phyloP scores from a whole-genome alignment of 92 coral and sea anemone species.

The Siderastrea radians region DNA sequence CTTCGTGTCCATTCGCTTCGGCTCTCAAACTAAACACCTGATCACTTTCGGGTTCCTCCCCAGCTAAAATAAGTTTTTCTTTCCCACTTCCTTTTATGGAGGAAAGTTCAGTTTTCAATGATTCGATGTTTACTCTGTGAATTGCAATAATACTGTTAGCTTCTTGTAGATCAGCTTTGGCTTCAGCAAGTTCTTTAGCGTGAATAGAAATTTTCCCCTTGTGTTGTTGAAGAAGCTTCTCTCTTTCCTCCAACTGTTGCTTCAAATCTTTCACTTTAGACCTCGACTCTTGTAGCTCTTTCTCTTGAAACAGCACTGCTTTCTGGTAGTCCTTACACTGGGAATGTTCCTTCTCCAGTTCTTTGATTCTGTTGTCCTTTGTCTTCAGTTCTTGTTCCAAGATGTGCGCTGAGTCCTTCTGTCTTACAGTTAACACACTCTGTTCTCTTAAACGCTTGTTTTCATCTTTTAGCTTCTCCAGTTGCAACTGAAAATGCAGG shows the following conservation, averaged over 20 bases:
- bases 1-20: conserved; percentile 69
- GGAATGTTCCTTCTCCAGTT: conserved; percentile 77
- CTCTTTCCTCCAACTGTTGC: conserved; percentile 89
- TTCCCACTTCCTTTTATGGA: conserved; percentile 65
- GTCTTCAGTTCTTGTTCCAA: conserved; percentile 83
- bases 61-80: conserved; percentile 73
- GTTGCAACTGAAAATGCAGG: conserved; percentile 39
- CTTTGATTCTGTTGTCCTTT: conserved; percentile 70
- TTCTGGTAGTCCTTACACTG: conserved; percentile 85
- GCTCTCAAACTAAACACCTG: conserved; percentile 51
- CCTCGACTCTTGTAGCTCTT: conserved; percentile 72
- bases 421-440: conserved; percentile 51
- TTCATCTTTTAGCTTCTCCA: conserved; percentile 76
- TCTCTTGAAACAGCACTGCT: conserved; percentile 85
- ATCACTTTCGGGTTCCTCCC: conserved; percentile 85
- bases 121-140: conserved; percentile 87
- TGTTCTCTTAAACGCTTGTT: conserved; percentile 76
- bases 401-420: conserved; percentile 77
- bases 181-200: conserved; percentile 89
- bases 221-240: conserved; percentile 80
- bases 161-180: conserved; percentile 88
- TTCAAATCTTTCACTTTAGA: conserved; percentile 65
- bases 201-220: conserved; percentile 81
- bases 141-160: conserved; percentile 95
- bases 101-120: conserved; percentile 80